Percentiles rank a stretch among this genome's conserved stretches.
Evolutionary conservation across 1,140 invertebrate species (phyloP).

Genomic region (Drosophila equinoxialis): DNA sequence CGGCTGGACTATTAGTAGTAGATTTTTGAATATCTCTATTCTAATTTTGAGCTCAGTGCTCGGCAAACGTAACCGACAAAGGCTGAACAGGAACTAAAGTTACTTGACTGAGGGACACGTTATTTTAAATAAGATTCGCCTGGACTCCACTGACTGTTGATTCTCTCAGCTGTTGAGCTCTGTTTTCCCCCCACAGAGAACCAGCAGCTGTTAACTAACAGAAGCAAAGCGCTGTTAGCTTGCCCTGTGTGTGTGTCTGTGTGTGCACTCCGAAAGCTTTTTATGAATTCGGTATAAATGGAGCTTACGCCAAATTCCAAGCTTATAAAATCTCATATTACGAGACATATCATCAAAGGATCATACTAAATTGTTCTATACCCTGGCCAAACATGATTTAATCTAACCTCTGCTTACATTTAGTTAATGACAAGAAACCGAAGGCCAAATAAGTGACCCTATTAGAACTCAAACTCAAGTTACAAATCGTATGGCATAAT

Average conservation of each 20-base stretch:
- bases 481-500: too few relatives aligned
- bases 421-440: too few relatives aligned
- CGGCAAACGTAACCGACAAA: conserved; percentile 71
- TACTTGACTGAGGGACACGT: conserved; percentile 43
- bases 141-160: conserved; percentile 26
- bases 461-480: too few relatives aligned
- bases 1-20: conserved; percentile 2
- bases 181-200: not conserved
- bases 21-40: conserved; percentile 21
- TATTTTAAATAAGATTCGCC: conserved; percentile 49
- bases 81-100: conserved; percentile 76
- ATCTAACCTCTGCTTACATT: too few relatives aligned
- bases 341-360: too few relatives aligned
- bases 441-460: too few relatives aligned
- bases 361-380: too few relatives aligned
- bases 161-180: conserved; percentile 17
- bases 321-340: not conserved
- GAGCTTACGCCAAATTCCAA: not conserved
- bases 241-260: too few relatives aligned
- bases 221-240: not conserved
- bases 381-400: too few relatives aligned
- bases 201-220: not conserved
- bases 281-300: not conserved
- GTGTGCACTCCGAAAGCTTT: conserved; percentile 7
- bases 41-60: conserved; percentile 44